Conservation (phyloP, 2,888 invertebrate genomes). For the Plagodis dolabraria region DNA sequence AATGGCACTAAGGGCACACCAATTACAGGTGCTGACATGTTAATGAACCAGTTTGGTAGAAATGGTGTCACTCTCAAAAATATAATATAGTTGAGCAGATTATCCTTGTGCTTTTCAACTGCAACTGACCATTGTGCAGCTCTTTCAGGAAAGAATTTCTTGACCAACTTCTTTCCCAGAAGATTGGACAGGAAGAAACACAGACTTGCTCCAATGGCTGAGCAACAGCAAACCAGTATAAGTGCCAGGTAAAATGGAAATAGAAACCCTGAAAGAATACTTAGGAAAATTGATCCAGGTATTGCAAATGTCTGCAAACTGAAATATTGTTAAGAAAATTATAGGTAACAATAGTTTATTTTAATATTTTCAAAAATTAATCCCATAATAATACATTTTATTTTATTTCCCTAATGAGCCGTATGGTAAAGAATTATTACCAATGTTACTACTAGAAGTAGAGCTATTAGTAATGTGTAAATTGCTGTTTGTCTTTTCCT, state of each 20-base stretch:
- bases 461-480: too few species aligned
- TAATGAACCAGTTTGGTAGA: slow-evolving; percentile 99
- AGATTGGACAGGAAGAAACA: slow-evolving; percentile 97
- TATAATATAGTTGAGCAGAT: slow-evolving; percentile 97
- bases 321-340: slow-evolving; percentile 39
- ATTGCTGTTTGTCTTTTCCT: too few species aligned
- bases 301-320: slow-evolving; percentile 99
- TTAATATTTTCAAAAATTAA: too few species aligned
- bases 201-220: slow-evolving; percentile 96
- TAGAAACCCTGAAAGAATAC: slow-evolving; percentile 97
- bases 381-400: too few species aligned
- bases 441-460: too few species aligned
- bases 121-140: slow-evolving; percentile 94
- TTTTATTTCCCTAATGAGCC: too few species aligned
- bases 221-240: slow-evolving; percentile 95
- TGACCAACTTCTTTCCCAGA: slow-evolving; percentile 93
- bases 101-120: slow-evolving; percentile 93
- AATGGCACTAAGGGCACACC: slow-evolving; percentile 97
- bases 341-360: neutral
- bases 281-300: slow-evolving; percentile 98
- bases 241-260: slow-evolving; percentile 97
- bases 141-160: slow-evolving; percentile 94
- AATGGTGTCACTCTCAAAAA: slow-evolving; percentile 99
- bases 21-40: slow-evolving; percentile 97
- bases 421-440: too few species aligned